A percentile compares a stretch with the other conserved stretches of the same genome.
Evolutionary conservation across 2,113 vertebrate genomes (phyloP).

Genomic region (Phalacrocorax pelagicus): DNA sequence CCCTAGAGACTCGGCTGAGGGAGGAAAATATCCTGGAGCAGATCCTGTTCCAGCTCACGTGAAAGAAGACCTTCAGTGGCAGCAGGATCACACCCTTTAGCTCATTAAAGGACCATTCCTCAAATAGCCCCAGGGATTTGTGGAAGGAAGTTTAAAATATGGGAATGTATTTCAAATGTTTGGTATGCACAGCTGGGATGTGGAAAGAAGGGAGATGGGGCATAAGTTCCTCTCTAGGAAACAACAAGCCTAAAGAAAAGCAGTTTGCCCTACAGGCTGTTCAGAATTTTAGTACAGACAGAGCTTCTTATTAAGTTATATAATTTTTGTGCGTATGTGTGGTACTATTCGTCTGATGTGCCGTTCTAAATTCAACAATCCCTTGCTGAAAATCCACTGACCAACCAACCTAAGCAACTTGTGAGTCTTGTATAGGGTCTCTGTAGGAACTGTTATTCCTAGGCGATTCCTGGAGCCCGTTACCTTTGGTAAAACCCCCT

Average conservation of each 20-base stretch:
- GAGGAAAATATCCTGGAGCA: not conserved
- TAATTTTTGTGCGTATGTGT: not conserved
- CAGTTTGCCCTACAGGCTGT: not conserved
- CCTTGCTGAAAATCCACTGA: not conserved
- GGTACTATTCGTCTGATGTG: not conserved
- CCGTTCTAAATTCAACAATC: not conserved
- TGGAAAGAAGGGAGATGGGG: not conserved
- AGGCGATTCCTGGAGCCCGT: not conserved
- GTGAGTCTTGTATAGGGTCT: not conserved
- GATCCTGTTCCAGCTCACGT: not conserved
- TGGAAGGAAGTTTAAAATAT: not conserved
- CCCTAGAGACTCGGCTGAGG: not conserved
- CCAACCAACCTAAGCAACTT: not conserved
- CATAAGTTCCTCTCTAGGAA: not conserved
- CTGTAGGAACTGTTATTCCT: not conserved
- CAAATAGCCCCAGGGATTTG: not conserved
- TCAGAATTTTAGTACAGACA: not conserved
- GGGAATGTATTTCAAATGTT: not conserved
- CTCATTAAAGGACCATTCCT: not conserved
- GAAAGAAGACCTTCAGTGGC: not conserved
- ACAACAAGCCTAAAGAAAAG: not conserved
- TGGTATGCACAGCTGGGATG: not conserved
- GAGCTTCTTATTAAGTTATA: not conserved
- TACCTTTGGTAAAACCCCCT: not conserved
- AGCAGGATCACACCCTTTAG: not conserved